Conservation (phyloP, 1,140 invertebrate genomes). For the Papilio machaon region DNA sequence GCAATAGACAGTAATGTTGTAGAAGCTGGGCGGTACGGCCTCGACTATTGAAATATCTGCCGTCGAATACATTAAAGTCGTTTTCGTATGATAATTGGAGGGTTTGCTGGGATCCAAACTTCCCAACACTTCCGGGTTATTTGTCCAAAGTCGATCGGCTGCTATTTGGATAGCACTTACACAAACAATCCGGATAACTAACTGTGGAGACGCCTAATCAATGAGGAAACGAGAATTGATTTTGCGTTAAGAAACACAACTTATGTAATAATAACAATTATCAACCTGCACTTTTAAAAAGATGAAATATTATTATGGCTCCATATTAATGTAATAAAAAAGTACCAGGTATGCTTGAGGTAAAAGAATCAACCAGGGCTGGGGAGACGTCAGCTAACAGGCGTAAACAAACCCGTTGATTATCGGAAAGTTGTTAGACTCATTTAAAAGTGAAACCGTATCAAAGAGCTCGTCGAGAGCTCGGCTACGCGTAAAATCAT, state of each 20-base stretch:
- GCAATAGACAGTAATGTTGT: neutral
- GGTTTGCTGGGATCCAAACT: constrained; percentile 31
- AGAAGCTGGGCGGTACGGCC: neutral
- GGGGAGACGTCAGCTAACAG: constrained; percentile 18
- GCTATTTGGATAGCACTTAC: constrained; percentile 38
- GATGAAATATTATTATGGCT: neutral
- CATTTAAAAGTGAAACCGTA: constrained; percentile 69
- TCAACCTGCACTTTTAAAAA: neutral
- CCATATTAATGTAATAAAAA: neutral
- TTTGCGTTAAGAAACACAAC: neutral
- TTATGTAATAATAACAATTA: neutral
- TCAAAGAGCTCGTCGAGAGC: constrained; percentile 65
- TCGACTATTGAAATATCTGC: constrained; percentile 29
- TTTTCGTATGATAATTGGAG: constrained; percentile 41
- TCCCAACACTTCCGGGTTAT: constrained; percentile 23
- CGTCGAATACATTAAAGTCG: constrained; percentile 39
- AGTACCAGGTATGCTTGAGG: neutral
- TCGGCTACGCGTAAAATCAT: constrained; percentile 67
- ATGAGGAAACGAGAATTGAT: constrained; percentile 18
- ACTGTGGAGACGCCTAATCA: neutral
- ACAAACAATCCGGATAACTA: constrained; percentile 44
- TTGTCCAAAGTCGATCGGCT: constrained; percentile 1
- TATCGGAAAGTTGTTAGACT: constrained; percentile 34
- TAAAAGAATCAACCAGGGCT: neutral
- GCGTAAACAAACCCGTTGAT: constrained; percentile 29